These are phyloP conservation scores for Caenorhabditis remanei DNA, from an alignment of 1,140 invertebrate species.

Conservation along the genomic window DNA sequence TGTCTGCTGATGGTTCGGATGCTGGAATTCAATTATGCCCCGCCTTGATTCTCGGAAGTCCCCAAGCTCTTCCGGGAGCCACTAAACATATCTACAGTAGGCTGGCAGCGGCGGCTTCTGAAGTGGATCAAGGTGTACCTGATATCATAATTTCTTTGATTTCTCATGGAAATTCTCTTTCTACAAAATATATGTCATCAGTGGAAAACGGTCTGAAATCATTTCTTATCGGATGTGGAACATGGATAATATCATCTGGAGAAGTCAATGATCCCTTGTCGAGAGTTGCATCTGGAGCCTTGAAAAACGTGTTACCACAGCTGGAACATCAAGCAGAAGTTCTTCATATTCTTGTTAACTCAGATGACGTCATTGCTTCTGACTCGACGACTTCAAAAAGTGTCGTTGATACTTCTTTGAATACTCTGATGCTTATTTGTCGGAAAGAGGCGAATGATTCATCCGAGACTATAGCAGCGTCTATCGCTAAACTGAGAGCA, in stretches of 20 bases:
- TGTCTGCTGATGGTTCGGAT: not conserved
- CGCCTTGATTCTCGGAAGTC: conserved; percentile 52
- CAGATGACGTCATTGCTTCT: conserved; percentile 43
- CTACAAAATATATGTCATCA: conserved; percentile 60
- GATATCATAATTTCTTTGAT: conserved; percentile 73
- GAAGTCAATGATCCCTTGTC: conserved; percentile 69
- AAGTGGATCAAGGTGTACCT: conserved; percentile 73
- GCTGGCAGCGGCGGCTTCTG: conserved; percentile 66
- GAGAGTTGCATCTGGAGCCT: conserved; percentile 49
- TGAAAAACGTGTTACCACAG: conserved; percentile 67
- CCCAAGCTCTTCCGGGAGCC: conserved; percentile 60
- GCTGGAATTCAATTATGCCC: conserved; percentile 59
- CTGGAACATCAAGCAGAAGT: conserved; percentile 19
- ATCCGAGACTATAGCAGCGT: not conserved
- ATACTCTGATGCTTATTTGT: conserved; percentile 48
- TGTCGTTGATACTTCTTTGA: conserved; percentile 58
- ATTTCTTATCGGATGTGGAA: conserved; percentile 65
- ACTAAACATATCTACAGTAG: conserved; percentile 67
- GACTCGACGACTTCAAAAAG: conserved; percentile 10
- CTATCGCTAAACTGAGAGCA: conserved; percentile 61
- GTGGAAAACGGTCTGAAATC: conserved; percentile 58
- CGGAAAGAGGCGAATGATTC: not conserved
- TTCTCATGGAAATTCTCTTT: conserved; percentile 72
- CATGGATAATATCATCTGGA: conserved; percentile 70
- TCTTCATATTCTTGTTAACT: conserved; percentile 31